These are phyloP conservation scores for Sclerodermus sp. DNA, from an alignment of 2,888 invertebrate species.

Conservation along the genomic window DNA sequence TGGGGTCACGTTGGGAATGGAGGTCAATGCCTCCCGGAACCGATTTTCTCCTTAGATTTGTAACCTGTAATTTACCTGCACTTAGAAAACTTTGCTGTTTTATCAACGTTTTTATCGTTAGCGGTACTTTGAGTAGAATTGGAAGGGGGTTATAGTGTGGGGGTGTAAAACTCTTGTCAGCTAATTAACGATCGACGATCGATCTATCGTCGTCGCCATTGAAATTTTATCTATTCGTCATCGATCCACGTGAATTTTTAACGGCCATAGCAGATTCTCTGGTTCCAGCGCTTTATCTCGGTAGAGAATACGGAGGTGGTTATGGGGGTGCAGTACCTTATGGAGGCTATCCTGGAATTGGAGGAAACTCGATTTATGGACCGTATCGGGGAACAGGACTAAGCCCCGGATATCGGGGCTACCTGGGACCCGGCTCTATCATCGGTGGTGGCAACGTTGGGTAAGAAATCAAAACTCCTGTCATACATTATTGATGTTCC, in stretches of 20 bases:
- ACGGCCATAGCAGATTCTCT: neutral
- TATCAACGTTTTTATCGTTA: neutral
- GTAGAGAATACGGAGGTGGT: constrained; percentile 37
- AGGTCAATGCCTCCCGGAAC: too few species aligned
- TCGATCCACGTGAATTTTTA: neutral
- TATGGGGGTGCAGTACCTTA: constrained; percentile 17
- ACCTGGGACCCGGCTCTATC: constrained; percentile 29
- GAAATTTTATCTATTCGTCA: too few species aligned
- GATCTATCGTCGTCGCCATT: neutral
- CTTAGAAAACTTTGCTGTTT: neutral
- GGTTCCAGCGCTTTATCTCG: constrained; percentile 34
- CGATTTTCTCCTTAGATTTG: neutral
- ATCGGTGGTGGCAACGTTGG: constrained; percentile 37
- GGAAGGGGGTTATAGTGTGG: too few species aligned
- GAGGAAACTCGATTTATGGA: constrained; percentile 26
- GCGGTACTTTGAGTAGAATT: too few species aligned
- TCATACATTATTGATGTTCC: too few species aligned
- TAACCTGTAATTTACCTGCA: too few species aligned
- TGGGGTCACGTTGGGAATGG: too few species aligned
- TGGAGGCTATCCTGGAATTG: constrained; percentile 23
- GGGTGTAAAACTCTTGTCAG: too few species aligned
- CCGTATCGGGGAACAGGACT: constrained; percentile 29
- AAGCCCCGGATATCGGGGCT: constrained; percentile 31
- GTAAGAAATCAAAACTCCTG: constrained; percentile 23
- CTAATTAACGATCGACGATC: neutral